Percentiles rank a stretch among this genome's conserved stretches.
phyloP scores from a whole-genome alignment of 2,888 invertebrate genomes.

The Cryptocephalus moraei region DNA sequence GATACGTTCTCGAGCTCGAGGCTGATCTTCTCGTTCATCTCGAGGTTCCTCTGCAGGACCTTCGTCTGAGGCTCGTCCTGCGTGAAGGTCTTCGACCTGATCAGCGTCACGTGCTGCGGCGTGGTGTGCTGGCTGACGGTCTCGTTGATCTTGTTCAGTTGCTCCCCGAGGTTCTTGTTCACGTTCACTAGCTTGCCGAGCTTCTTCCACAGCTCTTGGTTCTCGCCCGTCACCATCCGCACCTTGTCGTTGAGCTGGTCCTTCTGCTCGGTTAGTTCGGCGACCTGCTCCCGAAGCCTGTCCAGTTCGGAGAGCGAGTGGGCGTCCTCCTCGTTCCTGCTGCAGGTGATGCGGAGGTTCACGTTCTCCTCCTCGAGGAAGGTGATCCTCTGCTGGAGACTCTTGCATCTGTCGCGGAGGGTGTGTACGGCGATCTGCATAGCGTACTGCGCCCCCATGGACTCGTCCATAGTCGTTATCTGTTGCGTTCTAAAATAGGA shows the following conservation, averaged over 20 bases:
- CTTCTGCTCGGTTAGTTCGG: slow-evolving; percentile 63
- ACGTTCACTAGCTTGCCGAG: slow-evolving; percentile 54
- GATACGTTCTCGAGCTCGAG: slow-evolving; percentile 71
- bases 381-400: slow-evolving; percentile 60
- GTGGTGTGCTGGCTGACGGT: slow-evolving; percentile 39
- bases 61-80: slow-evolving; percentile 52
- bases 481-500: too few relatives aligned
- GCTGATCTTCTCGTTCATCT: slow-evolving; percentile 43
- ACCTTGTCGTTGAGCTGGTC: slow-evolving; percentile 66
- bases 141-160: slow-evolving; percentile 43
- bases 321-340: slow-evolving; percentile 16
- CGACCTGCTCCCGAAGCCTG: slow-evolving; percentile 34
- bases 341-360: slow-evolving; percentile 42
- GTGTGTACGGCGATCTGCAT: slow-evolving; percentile 69
- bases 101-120: slow-evolving; percentile 24
- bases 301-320: slow-evolving; percentile 22
- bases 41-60: slow-evolving; percentile 40
- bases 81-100: slow-evolving; percentile 53
- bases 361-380: slow-evolving; percentile 68
- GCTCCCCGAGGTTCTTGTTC: slow-evolving; percentile 43
- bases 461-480: slow-evolving; percentile 26
- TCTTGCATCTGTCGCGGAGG: slow-evolving; percentile 70
- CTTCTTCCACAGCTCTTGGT: slow-evolving; percentile 68
- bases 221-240: slow-evolving; percentile 72
- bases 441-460: slow-evolving; percentile 43